Evolutionary conservation across 2,797 vertebrate genomes (phyloP), one percentile per base, ranked within the genome.

Genomic region (Eurystomus glaucurus): DNA sequence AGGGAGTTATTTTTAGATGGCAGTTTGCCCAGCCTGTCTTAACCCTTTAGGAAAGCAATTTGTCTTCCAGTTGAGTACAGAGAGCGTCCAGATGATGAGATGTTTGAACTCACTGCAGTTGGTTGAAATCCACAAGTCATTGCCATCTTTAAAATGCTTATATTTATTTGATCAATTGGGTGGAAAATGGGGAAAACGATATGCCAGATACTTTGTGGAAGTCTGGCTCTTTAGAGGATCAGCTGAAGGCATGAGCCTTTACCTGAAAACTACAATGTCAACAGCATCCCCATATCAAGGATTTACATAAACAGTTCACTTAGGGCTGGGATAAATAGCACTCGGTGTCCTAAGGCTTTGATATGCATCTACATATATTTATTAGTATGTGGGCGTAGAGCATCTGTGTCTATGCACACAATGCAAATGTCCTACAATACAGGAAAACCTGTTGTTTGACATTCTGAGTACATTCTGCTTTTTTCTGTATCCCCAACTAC

Each of bases 41-140:
- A 96, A 94, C 92, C 85, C 96, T 95, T 96, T 90, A 86, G 70
- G 45, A 94, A 72, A 84, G 88, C 52, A 84, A 3, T 96, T 90
- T 86, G 23, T 90, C 61, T 84, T 93, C 69, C 65, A 35, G 9
- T 22, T 68, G 72, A 90, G 57, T 65, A 58, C 41, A 58, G 50
- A 81, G 88, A 72, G 23, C 7, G 2, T 64, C 29, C 80, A 51
- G 41, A 88, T 46, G 41, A 85, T 81, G 51, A 64, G 75, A 57
- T 0, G 3, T 65, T 79, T 76, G 43, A 55, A 54, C 31, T 75
- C 37, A 3, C 23, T 74, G 18, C 31, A 76, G 33, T 46, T 60
- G 48, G 16, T 78, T 89, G 50, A 51, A 79, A 14, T 70, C 55
- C n/a, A 58, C 50, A n/a, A 66, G 46, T 88, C 54, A 20, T 55